A percentile compares a stretch with the other conserved stretches of the same genome.
phyloP scores from a whole-genome alignment of 2,888 invertebrate species.

The Mallateleia sp. region DNA sequence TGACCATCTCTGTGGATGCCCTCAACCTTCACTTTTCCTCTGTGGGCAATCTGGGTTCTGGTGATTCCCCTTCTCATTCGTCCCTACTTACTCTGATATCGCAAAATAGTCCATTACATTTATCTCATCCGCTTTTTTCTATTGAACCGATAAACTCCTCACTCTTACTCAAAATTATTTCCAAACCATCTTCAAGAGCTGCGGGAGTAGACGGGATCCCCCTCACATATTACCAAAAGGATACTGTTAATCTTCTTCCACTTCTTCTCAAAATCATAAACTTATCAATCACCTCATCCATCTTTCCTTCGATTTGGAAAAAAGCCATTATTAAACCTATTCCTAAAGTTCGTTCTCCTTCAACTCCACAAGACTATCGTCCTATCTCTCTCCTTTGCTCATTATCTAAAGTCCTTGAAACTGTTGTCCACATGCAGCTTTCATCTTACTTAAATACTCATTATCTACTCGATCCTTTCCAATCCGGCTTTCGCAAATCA shows the following conservation, averaged over 20 bases:
- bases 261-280: neutral
- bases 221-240: no score
- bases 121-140: no score
- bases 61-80: no score
- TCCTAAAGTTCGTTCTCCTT: neutral
- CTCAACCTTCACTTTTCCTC: no score
- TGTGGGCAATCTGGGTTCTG: no score
- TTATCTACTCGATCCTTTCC: neutral
- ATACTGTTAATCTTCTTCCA: neutral
- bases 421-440: neutral
- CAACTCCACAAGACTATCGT: neutral
- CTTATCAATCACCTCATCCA: neutral
- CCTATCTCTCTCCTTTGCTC: slow-evolving; percentile 18
- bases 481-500: slow-evolving; percentile 25
- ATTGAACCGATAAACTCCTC: no score
- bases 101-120: no score
- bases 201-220: no score
- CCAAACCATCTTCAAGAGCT: no score
- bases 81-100: no score
- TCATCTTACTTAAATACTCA: neutral
- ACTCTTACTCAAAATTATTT: no score
- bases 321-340: neutral
- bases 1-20: no score
- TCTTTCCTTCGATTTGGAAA: slow-evolving; percentile 1
- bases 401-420: neutral